phyloP scores from a whole-genome alignment of 2,113 vertebrate genomes.

The Colius striatus region DNA sequence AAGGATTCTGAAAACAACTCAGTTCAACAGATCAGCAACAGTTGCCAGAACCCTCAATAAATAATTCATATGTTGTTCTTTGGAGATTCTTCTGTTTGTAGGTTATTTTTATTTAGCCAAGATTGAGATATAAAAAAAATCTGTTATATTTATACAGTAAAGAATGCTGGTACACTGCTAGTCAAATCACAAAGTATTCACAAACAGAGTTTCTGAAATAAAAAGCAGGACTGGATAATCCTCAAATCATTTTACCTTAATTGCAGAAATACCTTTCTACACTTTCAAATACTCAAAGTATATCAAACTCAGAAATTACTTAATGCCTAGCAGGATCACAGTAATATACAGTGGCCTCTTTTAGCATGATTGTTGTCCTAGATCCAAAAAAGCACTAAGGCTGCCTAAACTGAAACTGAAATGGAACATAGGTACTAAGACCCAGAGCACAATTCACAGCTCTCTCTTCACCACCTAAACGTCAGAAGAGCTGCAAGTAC shows the following conservation, averaged over 20 bases:
- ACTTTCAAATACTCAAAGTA: not conserved
- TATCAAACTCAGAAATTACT: not conserved
- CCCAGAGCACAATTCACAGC: not conserved
- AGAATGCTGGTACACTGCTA: not conserved
- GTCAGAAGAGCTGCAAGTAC: not conserved
- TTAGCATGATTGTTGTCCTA: not conserved
- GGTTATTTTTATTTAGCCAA: not conserved
- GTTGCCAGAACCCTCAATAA: conserved; percentile 12
- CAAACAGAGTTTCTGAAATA: not conserved
- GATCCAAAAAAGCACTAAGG: conserved; percentile 51
- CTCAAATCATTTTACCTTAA: not conserved
- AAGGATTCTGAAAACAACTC: not conserved
- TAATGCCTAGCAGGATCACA: not conserved
- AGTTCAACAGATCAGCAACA: not conserved
- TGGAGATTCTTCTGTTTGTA: not conserved
- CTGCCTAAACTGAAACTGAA: not conserved
- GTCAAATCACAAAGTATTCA: not conserved
- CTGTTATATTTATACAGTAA: not conserved
- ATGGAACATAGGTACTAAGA: not conserved
- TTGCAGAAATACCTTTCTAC: not conserved
- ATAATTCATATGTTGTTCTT: not conserved
- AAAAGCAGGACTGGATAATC: not conserved
- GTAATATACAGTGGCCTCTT: not conserved
- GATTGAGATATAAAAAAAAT: not conserved
- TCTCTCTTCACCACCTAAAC: not conserved